These are phyloP conservation scores for Platalea minor DNA, from an alignment of 2,797 vertebrate species.

Conservation along the genomic window DNA sequence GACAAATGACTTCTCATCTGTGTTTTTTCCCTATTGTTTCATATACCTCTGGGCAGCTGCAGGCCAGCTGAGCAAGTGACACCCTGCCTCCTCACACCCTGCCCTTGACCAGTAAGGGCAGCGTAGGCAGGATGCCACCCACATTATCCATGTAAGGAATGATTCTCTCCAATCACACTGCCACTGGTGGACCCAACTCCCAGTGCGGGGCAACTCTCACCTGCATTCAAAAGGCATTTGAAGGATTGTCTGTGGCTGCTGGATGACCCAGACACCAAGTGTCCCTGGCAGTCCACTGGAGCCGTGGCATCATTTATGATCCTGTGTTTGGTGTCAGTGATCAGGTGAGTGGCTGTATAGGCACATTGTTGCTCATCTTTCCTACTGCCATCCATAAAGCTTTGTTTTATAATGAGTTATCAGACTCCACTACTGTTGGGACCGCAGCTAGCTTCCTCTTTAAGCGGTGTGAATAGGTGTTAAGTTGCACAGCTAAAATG, in stretches of 20 bases:
- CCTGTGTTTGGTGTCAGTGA: background rate
- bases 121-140: fast-evolving
- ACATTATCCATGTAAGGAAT: no score
- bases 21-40: background rate
- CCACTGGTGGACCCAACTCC: no score
- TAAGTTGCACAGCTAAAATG: background rate
- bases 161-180: background rate
- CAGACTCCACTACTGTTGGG: background rate
- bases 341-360: background rate
- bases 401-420: background rate
- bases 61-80: background rate
- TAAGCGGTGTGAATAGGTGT: fast-evolving
- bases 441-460: background rate
- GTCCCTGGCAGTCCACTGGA: background rate
- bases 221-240: background rate
- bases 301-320: background rate
- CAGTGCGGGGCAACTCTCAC: no score
- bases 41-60: background rate
- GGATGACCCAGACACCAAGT: background rate
- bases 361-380: background rate
- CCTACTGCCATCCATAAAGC: no score
- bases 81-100: background rate
- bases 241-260: background rate
- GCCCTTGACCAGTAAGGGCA: background rate
- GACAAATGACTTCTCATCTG: background rate